Evolutionary conservation across 2,113 vertebrate species (phyloP).

Genomic region (Aviceda subcristata): DNA sequence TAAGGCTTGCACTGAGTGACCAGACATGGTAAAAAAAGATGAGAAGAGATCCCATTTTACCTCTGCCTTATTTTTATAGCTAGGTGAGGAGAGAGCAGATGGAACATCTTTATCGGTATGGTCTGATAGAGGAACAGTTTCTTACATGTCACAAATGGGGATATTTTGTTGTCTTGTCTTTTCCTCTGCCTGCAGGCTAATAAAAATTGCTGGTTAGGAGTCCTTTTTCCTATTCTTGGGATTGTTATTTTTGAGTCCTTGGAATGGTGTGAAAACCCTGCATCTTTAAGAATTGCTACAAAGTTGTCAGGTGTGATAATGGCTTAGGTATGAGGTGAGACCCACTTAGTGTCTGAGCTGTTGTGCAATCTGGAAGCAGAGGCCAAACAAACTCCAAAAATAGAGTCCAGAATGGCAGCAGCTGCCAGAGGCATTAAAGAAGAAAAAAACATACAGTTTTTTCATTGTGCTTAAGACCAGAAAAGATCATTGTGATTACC

Average conservation of each 20-base stretch:
- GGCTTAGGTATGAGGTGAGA: background rate
- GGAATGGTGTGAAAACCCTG: background rate
- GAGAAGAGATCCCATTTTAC: background rate
- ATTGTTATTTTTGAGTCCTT: background rate
- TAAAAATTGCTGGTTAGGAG: background rate
- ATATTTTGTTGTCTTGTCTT: background rate
- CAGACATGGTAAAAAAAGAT: background rate
- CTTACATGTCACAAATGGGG: background rate
- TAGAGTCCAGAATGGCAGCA: background rate
- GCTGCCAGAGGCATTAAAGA: background rate
- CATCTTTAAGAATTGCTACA: background rate
- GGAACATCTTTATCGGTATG: background rate
- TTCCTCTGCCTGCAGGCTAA: background rate
- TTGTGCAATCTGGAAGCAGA: background rate
- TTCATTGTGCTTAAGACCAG: slow-evolving; percentile 25
- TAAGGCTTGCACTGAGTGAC: background rate
- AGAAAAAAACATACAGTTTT: background rate
- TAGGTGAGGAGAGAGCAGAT: background rate
- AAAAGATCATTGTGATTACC: background rate
- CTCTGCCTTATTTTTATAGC: background rate
- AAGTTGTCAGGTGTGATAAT: background rate
- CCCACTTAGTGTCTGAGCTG: background rate
- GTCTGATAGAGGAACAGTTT: background rate
- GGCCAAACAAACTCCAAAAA: background rate
- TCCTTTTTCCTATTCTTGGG: background rate